These are phyloP conservation scores for Leptoteleia sp. DNA, from an alignment of 1,140 invertebrate genomes.

Conservation along the genomic window DNA sequence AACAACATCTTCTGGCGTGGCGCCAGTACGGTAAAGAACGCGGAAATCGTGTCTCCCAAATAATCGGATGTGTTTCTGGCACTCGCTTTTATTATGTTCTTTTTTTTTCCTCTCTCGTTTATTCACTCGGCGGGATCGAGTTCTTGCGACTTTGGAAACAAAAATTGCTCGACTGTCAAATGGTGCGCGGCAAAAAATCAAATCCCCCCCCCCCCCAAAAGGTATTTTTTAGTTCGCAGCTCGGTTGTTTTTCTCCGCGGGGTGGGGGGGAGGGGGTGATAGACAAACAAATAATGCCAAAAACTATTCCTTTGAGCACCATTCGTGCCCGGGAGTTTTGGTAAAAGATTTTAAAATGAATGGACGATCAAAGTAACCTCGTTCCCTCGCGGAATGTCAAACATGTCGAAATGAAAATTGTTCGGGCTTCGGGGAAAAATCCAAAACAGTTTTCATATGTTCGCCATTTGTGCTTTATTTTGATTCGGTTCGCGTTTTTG, in stretches of 20 bases:
- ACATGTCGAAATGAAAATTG: too few relatives aligned
- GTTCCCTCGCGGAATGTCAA: too few relatives aligned
- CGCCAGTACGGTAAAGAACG: slow-evolving; percentile 76
- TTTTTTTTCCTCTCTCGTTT: too few relatives aligned
- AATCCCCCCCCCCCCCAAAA: too few relatives aligned
- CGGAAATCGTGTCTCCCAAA: slow-evolving; percentile 77
- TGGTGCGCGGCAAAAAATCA: slow-evolving; percentile 10
- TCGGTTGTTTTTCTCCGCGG: too few relatives aligned
- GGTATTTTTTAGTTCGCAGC: too few relatives aligned
- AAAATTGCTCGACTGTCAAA: slow-evolving; percentile 26
- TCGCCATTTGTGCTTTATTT: too few relatives aligned
- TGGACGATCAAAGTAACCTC: slow-evolving; percentile 15
- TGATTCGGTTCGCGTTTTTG: too few relatives aligned
- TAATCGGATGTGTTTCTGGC: slow-evolving; percentile 80
- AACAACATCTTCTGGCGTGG: slow-evolving; percentile 77
- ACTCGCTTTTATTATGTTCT: too few relatives aligned
- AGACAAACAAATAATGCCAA: not conserved
- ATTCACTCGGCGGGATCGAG: slow-evolving; percentile 78
- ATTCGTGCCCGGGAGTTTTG: not conserved
- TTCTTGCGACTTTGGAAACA: slow-evolving; percentile 23
- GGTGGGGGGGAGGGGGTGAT: not conserved
- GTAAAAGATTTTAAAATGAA: not conserved
- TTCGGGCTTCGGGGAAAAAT: too few relatives aligned
- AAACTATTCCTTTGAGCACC: slow-evolving; percentile 7
- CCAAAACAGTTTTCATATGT: too few relatives aligned